Percentiles rank a stretch among this genome's conserved stretches.
Evolutionary conservation across 2,797 vertebrate genomes (phyloP).

Genomic region (Cryptoprocta ferox): DNA sequence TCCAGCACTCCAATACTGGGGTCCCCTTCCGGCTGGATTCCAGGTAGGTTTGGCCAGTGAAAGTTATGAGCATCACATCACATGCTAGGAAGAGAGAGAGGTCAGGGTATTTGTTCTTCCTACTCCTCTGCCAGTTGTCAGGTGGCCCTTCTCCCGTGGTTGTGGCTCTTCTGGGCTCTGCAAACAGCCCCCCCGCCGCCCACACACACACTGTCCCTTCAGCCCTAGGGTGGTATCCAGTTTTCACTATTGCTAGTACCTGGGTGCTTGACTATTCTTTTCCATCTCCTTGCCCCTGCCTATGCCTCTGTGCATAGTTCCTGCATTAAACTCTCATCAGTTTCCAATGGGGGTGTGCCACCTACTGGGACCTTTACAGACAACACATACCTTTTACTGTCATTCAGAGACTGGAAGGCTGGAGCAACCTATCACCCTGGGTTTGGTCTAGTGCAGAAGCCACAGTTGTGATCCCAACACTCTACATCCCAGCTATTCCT

Average conservation of each 20-base stretch:
- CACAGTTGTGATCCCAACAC: background rate
- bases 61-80: background rate
- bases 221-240: background rate
- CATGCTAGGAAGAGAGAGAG: background rate
- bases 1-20: background rate
- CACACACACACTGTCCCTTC: background rate
- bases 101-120: rapidly evolving
- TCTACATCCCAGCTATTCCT: background rate
- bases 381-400: background rate
- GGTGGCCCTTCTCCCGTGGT: rapidly evolving
- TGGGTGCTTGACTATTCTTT: background rate
- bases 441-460: background rate
- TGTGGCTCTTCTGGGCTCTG: background rate
- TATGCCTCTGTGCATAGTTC: background rate
- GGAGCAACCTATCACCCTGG: background rate
- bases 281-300: background rate
- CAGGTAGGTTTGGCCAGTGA: no score
- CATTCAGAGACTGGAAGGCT: background rate
- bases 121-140: background rate
- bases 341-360: background rate
- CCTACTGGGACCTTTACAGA: background rate
- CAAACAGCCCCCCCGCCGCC: background rate
- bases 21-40: background rate
- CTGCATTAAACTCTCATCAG: background rate
- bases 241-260: background rate